Base-by-base conservation (phyloP, 2,888 invertebrate species). In the Amphipoea lucens region DNA sequence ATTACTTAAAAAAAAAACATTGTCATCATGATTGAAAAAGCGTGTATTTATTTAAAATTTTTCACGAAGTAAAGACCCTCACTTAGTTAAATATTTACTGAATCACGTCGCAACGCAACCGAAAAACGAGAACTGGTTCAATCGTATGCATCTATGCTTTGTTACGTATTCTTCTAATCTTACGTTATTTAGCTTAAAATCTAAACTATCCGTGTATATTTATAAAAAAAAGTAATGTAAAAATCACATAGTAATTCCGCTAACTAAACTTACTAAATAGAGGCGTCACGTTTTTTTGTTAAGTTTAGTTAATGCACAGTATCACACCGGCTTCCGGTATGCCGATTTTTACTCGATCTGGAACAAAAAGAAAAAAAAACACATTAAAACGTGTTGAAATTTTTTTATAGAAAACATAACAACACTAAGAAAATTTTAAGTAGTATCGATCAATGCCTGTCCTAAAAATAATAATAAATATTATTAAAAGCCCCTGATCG, bases 211-310 rank as follows among this genome's bases (percentile, higher is more conserved):
- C 90, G 88, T 93, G 92, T 94, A 94, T 92, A 93, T 92, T 91
- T 94, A 90, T 91, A 87, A 90, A 91, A 42, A 29, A 93, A 93
- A 91, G 90, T 94, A 93, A 92, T 88, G 91, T 95, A 94, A 93
- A 94, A 95, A 96, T 96, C 96, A 96, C 96, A 96, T 92, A 94
- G 93, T 94, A 94, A 95, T 95, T 96, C 96, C 92, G 93, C 96
- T 96, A 96, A 92, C 95, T 96, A 96, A 92, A 91, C 94, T 92
- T 93, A 94, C 87, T 84, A 81, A 74, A 87, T 92, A 91, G 91
- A 92, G 92, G 92, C 92, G 91, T 92, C 94, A 93, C 93, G 91
- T 90, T 84, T 86, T 36, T 86, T 91, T 86, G 79, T 88, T 90
- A 89, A 87, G 90, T 90, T 92, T 91, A 91, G 91, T 93, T 94